Conservation (phyloP, 2,888 invertebrate genomes). For the Ceratothoa steindachneri region DNA sequence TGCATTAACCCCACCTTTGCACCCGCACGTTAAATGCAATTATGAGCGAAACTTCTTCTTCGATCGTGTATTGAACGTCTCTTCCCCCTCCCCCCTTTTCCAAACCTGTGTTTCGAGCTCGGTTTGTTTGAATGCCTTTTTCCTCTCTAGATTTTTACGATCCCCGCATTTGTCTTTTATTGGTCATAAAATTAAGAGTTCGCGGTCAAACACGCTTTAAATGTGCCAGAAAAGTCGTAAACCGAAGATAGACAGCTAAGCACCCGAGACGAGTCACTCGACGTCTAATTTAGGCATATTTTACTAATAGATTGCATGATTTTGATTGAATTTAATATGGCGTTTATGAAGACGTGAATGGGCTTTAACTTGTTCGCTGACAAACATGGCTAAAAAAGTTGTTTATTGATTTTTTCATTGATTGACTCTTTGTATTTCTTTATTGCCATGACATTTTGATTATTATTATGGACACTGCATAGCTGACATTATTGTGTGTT, state of each 20-base stretch:
- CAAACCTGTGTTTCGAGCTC: background rate
- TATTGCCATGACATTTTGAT: slow-evolving; percentile 7
- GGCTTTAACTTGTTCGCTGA: background rate
- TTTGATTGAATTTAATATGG: slow-evolving; percentile 10
- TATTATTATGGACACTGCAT: too few species aligned
- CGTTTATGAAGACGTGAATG: slow-evolving; percentile 7
- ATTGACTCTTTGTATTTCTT: background rate
- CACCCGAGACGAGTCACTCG: background rate
- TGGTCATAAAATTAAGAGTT: slow-evolving; percentile 47
- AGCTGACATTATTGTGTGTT: too few species aligned
- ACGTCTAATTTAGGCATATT: slow-evolving; percentile 3
- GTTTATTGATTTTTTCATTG: background rate
- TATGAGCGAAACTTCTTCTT: too few species aligned
- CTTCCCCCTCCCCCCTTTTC: too few species aligned
- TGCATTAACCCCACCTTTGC: too few species aligned
- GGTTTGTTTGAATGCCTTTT: background rate
- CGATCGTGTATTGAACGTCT: too few species aligned
- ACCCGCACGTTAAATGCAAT: too few species aligned
- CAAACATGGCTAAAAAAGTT: background rate
- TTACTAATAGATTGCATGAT: background rate
- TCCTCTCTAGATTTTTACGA: slow-evolving; percentile 28
- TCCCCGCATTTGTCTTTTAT: slow-evolving; percentile 46
- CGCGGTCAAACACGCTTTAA: slow-evolving; percentile 45
- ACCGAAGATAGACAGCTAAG: slow-evolving; percentile 9
- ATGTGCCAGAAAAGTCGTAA: slow-evolving; percentile 41